Evolutionary conservation across 2,113 vertebrate genomes (phyloP).

Genomic region (Malurus cyaneus): DNA sequence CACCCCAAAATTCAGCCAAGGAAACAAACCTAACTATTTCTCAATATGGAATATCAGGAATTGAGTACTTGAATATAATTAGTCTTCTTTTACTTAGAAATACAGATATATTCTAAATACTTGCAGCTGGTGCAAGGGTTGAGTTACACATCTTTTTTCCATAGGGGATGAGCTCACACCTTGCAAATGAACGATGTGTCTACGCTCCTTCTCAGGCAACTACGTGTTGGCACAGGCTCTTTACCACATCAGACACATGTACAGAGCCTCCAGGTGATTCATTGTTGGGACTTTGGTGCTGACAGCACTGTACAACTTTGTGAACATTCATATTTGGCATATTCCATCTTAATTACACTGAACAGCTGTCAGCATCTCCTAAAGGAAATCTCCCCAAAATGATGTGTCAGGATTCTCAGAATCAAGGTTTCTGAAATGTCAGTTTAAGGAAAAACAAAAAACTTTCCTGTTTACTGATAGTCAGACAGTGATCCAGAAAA

Average conservation of each 20-base stretch:
- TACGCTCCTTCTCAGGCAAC: neutral
- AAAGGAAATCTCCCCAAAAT: neutral
- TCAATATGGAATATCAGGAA: neutral
- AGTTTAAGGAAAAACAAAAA: neutral
- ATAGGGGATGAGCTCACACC: neutral
- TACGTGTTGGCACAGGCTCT: neutral
- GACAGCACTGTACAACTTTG: neutral
- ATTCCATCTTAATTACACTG: neutral
- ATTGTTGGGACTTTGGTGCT: neutral
- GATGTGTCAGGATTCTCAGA: neutral
- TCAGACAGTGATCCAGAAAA: neutral
- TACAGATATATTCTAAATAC: neutral
- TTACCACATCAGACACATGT: neutral
- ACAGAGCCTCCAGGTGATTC: neutral
- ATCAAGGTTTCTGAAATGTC: neutral
- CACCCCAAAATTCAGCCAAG: neutral
- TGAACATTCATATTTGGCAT: neutral
- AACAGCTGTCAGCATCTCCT: neutral
- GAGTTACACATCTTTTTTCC: neutral
- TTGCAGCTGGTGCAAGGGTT: neutral
- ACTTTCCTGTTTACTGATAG: neutral
- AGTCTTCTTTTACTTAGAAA: neutral
- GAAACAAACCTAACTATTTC: neutral
- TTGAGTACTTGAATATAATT: neutral
- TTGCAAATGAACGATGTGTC: neutral